Conservation (phyloP, 2,797 vertebrate genomes). For the Takifugu rubripes region DNA sequence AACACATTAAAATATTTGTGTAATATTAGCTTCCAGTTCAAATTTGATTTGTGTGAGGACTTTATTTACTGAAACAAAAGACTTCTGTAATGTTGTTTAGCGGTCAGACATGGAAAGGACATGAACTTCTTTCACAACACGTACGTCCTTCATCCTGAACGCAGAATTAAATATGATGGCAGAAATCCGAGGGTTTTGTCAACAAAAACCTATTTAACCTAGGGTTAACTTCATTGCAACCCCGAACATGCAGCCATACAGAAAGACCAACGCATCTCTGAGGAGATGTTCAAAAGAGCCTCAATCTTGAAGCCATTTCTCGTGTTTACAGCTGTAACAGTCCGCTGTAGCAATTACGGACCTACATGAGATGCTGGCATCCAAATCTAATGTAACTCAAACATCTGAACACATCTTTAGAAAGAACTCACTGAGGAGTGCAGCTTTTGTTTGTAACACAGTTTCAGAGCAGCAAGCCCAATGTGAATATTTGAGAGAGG, state of each 20-base stretch:
- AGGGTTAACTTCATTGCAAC: background rate
- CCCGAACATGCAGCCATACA: background rate
- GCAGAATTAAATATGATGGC: background rate
- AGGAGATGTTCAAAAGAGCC: constrained; percentile 10
- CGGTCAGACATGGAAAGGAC: background rate
- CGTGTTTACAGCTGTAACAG: constrained; percentile 14
- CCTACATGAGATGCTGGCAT: constrained; percentile 22
- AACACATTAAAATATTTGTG: constrained; percentile 4
- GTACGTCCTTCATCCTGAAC: background rate
- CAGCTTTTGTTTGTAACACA: constrained; percentile 28
- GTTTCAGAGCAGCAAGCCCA: background rate
- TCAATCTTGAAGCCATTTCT: constrained; percentile 4
- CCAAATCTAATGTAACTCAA: constrained; percentile 20
- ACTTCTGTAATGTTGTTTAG: background rate
- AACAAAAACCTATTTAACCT: constrained; percentile 3
- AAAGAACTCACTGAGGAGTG: constrained; percentile 28
- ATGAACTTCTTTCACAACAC: background rate
- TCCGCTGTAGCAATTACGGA: constrained; percentile 12
- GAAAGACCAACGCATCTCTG: background rate
- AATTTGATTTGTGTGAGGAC: background rate
- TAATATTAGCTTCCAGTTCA: background rate
- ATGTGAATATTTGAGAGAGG: constrained; percentile 12
- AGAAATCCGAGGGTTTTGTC: constrained; percentile 5
- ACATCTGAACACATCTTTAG: constrained; percentile 19
- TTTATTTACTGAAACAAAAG: constrained; percentile 2